Evolutionary conservation across 2,797 vertebrate species (phyloP).

Genomic region (Champsocephalus esox): DNA sequence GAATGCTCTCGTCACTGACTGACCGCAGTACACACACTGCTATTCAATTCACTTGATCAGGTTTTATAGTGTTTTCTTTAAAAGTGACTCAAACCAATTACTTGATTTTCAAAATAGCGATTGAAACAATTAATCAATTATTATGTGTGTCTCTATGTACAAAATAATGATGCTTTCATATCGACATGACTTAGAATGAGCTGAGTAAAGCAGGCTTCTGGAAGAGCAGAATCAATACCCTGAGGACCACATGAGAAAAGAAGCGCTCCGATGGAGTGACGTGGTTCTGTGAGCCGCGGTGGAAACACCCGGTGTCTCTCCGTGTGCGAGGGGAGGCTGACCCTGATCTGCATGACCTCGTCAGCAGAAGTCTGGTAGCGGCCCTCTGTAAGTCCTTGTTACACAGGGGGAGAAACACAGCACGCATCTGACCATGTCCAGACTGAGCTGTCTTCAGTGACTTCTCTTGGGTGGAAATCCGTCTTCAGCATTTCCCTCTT

Average conservation of each 20-base stretch:
- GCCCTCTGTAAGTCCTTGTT: slow-evolving; percentile 35
- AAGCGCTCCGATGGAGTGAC: not conserved
- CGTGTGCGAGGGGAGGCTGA: slow-evolving; percentile 47
- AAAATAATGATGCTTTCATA: not conserved
- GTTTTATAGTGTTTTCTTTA: too few species aligned
- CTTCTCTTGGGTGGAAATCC: too few species aligned
- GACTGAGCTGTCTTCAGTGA: too few species aligned
- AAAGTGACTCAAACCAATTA: too few species aligned
- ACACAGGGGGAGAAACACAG: not conserved
- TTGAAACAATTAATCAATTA: too few species aligned
- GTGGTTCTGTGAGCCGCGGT: slow-evolving; percentile 2
- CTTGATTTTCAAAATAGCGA: too few species aligned
- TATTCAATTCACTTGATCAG: too few species aligned
- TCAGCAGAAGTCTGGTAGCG: slow-evolving; percentile 44
- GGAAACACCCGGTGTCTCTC: not conserved
- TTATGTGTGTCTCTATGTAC: too few species aligned
- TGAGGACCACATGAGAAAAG: not conserved
- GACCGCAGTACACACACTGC: not conserved
- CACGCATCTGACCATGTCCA: too few species aligned
- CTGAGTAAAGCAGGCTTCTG: rapidly evolving
- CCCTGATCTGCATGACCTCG: slow-evolving; percentile 61
- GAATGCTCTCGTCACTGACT: not conserved
- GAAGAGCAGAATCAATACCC: not conserved
- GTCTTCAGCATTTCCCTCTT: too few species aligned
- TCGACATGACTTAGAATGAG: not conserved